Base-by-base conservation (phyloP, 2,797 vertebrate species). In the Valencia hispanica region DNA sequence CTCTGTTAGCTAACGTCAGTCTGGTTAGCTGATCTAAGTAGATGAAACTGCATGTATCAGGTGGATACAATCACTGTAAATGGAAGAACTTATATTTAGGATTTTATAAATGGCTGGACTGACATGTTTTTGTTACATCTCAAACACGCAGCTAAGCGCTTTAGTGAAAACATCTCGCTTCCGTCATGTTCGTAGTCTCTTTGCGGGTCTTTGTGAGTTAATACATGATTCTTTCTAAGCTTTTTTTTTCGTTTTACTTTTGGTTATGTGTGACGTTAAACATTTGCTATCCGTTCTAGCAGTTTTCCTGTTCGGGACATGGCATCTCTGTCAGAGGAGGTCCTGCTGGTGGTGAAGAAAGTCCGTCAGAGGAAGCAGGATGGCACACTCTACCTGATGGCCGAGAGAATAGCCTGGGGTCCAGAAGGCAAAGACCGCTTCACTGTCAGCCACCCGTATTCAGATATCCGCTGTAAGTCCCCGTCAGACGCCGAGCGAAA, bases 351-450 rank as follows among this genome's bases (percentile, higher is more conserved):
- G 78, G 95, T 99, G 69, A 99, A 99, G 91, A 98, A 96, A 86
- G 98, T 99, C 30, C 98, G 98, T 34, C 98, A 99, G 88, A 98
- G 96, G 94, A 99, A 99, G 90, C 98, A 99, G 90, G 98, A 99
- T 79, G 98, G 98, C 45, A 98, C 97, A 2, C 95, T 99, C 0
- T 99, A 99, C 91, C 96, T 99, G 79, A 99, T 99, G 98, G 97
- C 98, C 11, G 98, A 99, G 74, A 95, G 98, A 79, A 96, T 99
- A 43, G 98, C 98, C 9, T 99, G 98, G 98, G 96, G 98, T 75
- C 97, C 98, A 6, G 98, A 99, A 88, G 98, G 98, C 87, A 99
- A 99, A 86, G 98, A 99, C 91, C 96, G 98, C 48, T 99, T 99
- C 94, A 96, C 97, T 30, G 91, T 99, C 95, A 99, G 98, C 94